Conservation (phyloP, 2,888 invertebrate species). For the Anaspis maculata region DNA sequence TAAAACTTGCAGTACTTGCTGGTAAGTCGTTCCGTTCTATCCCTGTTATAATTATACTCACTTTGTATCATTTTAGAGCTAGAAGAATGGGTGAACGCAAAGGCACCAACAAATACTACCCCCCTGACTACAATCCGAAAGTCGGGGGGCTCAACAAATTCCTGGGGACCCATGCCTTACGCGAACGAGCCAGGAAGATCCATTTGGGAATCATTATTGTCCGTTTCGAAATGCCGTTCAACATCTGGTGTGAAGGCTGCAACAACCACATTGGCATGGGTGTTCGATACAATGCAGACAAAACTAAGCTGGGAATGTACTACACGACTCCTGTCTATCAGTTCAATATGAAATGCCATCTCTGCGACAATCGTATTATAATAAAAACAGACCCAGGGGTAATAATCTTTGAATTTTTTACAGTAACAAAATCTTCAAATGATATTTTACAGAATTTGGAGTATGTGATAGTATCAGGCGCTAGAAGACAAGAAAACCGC, state of each 20-base stretch:
- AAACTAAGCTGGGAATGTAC: slow-evolving; percentile 93
- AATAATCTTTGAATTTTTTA: too few relatives aligned
- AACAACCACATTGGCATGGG: slow-evolving; percentile 99
- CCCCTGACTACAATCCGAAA: slow-evolving; percentile 96
- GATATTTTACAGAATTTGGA: slow-evolving; percentile 74
- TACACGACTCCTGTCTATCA: slow-evolving; percentile 96
- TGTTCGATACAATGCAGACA: slow-evolving; percentile 93
- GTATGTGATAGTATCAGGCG: slow-evolving; percentile 91
- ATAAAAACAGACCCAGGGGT: slow-evolving; percentile 97
- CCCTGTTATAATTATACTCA: too few relatives aligned
- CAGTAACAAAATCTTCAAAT: too few relatives aligned
- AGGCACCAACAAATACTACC: slow-evolving; percentile 95
- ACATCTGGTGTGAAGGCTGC: slow-evolving; percentile 99
- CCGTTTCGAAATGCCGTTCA: slow-evolving; percentile 99
- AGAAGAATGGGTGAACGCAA: slow-evolving; percentile 97
- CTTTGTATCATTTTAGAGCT: too few relatives aligned
- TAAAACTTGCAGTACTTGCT: too few relatives aligned
- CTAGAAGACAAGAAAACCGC: slow-evolving; percentile 91
- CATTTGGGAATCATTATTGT: slow-evolving; percentile 92
- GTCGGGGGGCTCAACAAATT: slow-evolving; percentile 93
- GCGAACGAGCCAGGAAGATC: slow-evolving; percentile 93
- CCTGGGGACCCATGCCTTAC: slow-evolving; percentile 85
- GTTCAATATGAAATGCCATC: slow-evolving; percentile 98
- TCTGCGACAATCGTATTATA: slow-evolving; percentile 95
- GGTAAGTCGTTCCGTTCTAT: too few relatives aligned